Conservation (phyloP, 2,113 vertebrate genomes). For the Gorsachius goisagi region DNA sequence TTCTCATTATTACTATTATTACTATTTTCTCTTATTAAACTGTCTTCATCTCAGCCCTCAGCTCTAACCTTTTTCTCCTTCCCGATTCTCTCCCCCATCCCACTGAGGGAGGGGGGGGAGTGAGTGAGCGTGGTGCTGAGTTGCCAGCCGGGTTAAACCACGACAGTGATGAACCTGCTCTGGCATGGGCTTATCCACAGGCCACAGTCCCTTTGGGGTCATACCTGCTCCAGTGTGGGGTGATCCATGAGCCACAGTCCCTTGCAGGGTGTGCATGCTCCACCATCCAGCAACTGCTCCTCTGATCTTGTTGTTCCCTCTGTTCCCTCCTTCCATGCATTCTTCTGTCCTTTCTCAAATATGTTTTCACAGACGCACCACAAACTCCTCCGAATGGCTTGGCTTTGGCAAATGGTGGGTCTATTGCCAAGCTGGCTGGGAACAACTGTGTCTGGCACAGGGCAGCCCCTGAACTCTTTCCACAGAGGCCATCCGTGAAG, state of each 20-base stretch:
- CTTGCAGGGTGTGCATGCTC: background rate
- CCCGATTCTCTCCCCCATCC: too few species aligned
- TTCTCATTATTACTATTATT: too few species aligned
- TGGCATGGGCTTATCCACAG: background rate
- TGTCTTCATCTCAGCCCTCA: too few species aligned
- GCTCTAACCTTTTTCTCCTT: too few species aligned
- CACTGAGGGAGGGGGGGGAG: too few species aligned
- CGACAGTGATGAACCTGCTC: background rate
- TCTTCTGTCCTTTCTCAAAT: background rate
- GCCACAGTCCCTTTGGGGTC: background rate
- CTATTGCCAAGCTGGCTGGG: background rate
- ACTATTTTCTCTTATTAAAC: too few species aligned
- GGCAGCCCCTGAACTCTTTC: background rate
- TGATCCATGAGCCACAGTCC: background rate
- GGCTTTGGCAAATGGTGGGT: background rate
- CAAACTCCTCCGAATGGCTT: background rate
- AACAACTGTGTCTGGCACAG: background rate
- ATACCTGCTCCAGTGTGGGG: background rate
- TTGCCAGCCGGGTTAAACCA: too few species aligned
- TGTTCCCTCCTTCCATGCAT: background rate
- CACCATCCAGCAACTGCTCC: fast-evolving
- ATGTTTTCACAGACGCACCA: background rate
- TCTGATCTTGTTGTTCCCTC: background rate
- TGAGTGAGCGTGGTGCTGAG: too few species aligned
- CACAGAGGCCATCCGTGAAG: background rate